Conservation (phyloP, 2,888 invertebrate species). For the Phytoseiulus persimilis region DNA sequence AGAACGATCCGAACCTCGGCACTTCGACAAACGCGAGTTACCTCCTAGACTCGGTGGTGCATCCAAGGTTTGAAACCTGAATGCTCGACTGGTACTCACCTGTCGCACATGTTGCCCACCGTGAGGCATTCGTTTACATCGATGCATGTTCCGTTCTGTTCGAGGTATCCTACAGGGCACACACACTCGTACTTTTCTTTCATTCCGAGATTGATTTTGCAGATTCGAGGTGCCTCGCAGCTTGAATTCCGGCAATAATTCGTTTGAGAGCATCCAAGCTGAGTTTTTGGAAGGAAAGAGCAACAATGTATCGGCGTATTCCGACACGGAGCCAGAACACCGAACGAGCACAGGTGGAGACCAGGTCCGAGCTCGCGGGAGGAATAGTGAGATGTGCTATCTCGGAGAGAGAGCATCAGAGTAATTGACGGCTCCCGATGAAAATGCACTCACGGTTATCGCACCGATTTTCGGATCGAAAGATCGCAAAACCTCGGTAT, state of each 20-base stretch:
- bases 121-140: neutral
- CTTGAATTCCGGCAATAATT: neutral
- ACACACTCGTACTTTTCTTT: neutral
- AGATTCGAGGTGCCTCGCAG: neutral
- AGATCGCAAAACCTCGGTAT: neutral
- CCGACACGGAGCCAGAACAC: too few relatives aligned
- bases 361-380: too few relatives aligned
- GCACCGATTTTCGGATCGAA: neutral
- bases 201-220: neutral
- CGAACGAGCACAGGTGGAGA: too few relatives aligned
- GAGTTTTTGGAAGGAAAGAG: neutral
- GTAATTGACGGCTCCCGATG: too few relatives aligned
- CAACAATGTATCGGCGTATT: too few relatives aligned
- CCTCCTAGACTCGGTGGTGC: too few relatives aligned
- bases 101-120: neutral
- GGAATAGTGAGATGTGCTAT: too few relatives aligned
- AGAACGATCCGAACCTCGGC: too few relatives aligned
- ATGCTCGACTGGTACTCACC: neutral
- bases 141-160: neutral
- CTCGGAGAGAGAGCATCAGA: too few relatives aligned
- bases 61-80: too few relatives aligned
- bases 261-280: neutral
- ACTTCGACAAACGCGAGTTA: too few relatives aligned
- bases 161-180: neutral
- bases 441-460: neutral